Evolutionary conservation across 1,140 invertebrate species (phyloP).

Genomic region (Matsumurasca onukii): DNA sequence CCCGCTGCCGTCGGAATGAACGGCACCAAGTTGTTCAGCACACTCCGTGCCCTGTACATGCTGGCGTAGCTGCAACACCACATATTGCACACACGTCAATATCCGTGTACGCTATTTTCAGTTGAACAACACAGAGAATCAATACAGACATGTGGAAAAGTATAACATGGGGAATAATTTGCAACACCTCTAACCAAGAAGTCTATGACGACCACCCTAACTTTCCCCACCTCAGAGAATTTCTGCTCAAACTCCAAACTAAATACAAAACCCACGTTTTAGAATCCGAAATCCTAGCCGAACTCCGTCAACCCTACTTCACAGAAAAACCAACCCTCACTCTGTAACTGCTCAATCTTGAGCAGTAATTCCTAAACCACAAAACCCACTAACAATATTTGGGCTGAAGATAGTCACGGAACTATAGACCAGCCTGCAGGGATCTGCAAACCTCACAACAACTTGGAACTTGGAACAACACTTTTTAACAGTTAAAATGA

Average conservation of each 20-base stretch:
- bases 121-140: not conserved
- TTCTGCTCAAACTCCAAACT: no score
- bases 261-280: no score
- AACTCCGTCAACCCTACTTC: no score
- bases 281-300: no score
- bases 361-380: no score
- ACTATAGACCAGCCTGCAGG: no score
- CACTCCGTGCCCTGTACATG: slow-evolving; percentile 43
- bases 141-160: not conserved
- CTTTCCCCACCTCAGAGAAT: no score
- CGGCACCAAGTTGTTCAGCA: slow-evolving; percentile 44
- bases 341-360: not conserved
- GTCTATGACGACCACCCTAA: no score
- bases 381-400: no score
- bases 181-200: no score
- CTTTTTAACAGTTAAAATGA: not conserved
- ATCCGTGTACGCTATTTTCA: not conserved
- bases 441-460: no score
- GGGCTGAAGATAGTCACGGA: no score
- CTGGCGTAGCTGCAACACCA: slow-evolving; percentile 37
- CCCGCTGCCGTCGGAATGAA: slow-evolving; percentile 45
- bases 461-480: not conserved
- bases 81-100: not conserved
- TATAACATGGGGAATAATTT: not conserved
- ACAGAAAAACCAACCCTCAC: not conserved